Evolutionary conservation across 2,888 invertebrate species (phyloP).

Genomic region (Ephialtes manifestator): DNA sequence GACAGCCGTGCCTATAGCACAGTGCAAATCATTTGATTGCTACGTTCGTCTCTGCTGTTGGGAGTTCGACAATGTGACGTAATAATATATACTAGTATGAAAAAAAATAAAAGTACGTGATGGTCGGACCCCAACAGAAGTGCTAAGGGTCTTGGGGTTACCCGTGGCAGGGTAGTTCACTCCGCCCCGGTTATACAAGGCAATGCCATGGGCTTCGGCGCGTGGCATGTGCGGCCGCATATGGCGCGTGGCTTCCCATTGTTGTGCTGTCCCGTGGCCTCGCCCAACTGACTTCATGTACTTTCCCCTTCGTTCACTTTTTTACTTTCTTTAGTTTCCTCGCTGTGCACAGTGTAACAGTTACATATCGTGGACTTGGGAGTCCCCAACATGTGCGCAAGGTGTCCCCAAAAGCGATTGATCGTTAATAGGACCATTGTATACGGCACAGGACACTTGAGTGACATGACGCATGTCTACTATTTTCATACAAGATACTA

Average conservation of each 20-base stretch:
- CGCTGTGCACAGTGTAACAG: conserved; percentile 33
- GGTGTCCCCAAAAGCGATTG: conserved; percentile 77
- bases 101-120: conserved; percentile 52
- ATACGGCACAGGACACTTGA: conserved; percentile 43
- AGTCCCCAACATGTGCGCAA: conserved; percentile 77
- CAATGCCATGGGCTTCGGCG: conserved; percentile 53
- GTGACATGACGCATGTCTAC: conserved; percentile 54
- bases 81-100: conserved; percentile 59
- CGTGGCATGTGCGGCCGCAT: conserved; percentile 82
- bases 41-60: conserved; percentile 36
- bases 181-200: conserved; percentile 36
- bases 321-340: conserved; percentile 70
- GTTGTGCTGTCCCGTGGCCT: conserved; percentile 78
- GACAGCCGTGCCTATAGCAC: conserved; percentile 50
- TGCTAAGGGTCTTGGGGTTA: conserved; percentile 57
- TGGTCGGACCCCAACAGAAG: conserved; percentile 43
- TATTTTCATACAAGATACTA: conserved; percentile 50
- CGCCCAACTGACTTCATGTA: conserved; percentile 81
- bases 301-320: conserved; percentile 63
- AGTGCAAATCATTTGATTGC: conserved; percentile 65
- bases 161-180: conserved; percentile 29
- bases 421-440: conserved; percentile 72
- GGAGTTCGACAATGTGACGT: conserved; percentile 62
- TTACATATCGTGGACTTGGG: conserved; percentile 60
- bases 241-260: conserved; percentile 84